phyloP scores from a whole-genome alignment of 2,888 invertebrate species.

The Ypsolopha scabrella region DNA sequence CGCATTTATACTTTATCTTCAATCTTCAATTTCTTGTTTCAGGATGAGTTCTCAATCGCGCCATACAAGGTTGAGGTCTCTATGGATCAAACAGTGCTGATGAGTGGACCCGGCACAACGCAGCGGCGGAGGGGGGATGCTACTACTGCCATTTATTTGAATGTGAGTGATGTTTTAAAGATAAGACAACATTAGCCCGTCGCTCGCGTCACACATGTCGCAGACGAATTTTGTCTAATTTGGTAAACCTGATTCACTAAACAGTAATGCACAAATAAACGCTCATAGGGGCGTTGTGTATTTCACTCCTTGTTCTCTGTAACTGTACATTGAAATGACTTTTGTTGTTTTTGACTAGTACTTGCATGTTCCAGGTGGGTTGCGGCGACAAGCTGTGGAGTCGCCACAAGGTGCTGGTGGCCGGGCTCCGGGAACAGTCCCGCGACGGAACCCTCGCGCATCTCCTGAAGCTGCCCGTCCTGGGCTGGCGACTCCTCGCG shows the following conservation, averaged over 20 bases:
- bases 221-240: neutral
- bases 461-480: slow-evolving; percentile 75
- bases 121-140: slow-evolving; percentile 40
- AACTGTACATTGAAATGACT: too few species aligned
- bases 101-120: slow-evolving; percentile 43
- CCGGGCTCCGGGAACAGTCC: slow-evolving; percentile 76
- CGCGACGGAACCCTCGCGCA: slow-evolving; percentile 79
- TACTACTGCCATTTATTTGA: slow-evolving; percentile 55
- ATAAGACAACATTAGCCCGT: neutral
- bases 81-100: slow-evolving; percentile 37
- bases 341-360: too few species aligned
- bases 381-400: slow-evolving; percentile 79
- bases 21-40: too few species aligned
- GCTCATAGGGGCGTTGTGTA: too few species aligned
- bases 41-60: slow-evolving; percentile 63
- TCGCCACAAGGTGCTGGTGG: slow-evolving; percentile 75
- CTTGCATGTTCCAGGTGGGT: slow-evolving; percentile 70
- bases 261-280: too few species aligned
- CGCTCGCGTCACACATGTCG: neutral
- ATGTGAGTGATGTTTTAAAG: slow-evolving; percentile 31
- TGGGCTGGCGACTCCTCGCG: slow-evolving; percentile 76
- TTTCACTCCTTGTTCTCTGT: too few species aligned
- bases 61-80: slow-evolving; percentile 43
- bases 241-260: too few species aligned
- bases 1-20: too few species aligned